Percentiles rank a stretch among this genome's conserved stretches.
Conservation (phyloP, 2,113 vertebrate species). For the Oreocharis arfaki region DNA sequence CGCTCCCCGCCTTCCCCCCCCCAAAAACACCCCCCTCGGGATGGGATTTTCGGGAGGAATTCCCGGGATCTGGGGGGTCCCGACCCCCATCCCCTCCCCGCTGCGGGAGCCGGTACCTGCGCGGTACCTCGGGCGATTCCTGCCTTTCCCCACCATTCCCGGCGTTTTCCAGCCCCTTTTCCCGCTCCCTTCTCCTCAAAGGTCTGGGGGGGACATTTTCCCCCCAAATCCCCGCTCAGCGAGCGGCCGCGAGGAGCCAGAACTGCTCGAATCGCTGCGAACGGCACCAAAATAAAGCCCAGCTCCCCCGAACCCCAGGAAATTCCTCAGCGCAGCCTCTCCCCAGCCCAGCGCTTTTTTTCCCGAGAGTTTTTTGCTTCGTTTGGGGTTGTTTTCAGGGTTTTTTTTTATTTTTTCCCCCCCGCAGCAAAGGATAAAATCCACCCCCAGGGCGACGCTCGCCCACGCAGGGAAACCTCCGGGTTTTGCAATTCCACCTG, state of each 20-base stretch:
- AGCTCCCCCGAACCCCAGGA: accelerated
- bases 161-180: background rate
- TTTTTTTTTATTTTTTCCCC: background rate
- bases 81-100: no score
- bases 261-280: background rate
- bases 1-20: no score
- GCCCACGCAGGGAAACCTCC: background rate
- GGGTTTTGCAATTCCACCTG: conserved; percentile 49
- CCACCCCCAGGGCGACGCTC: accelerated
- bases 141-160: background rate
- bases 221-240: background rate
- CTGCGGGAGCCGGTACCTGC: background rate
- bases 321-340: background rate
- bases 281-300: background rate
- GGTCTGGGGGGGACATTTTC: accelerated
- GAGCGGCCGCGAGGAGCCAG: background rate
- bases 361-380: background rate
- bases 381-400: background rate
- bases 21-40: no score
- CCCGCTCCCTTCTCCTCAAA: no score
- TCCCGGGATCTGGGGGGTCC: accelerated
- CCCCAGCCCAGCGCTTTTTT: background rate
- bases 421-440: background rate
- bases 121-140: background rate
- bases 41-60: background rate